Evolutionary conservation across 2,113 vertebrate genomes (phyloP), one percentile per base, ranked within the genome.

Genomic region (Theristicus caerulescens): DNA sequence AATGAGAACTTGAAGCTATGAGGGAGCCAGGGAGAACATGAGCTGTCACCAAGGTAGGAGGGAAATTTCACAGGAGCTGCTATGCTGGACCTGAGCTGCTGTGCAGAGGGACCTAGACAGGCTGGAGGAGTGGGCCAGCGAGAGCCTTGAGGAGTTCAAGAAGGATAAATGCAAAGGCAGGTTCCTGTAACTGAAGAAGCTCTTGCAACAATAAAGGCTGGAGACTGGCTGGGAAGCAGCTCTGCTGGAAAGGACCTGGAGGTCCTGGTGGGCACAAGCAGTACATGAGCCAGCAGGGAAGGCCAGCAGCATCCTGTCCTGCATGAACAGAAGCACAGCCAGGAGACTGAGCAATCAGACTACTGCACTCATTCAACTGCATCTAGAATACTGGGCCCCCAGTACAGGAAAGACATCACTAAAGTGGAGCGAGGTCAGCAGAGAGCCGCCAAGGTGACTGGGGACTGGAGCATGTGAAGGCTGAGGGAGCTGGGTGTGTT

Each of bases 311-410:
- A 13, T 4, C 8, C 7, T 38, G 61, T 52, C 29, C 27, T 86
- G 14, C 8, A 3, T 24, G 57, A 70, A 32, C 7, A 65, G 38
- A 16, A 58, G 36, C 22, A 5, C 11, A 69, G 27, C 36, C 27
- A 81, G 34, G 34, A 62, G 29, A 24, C 7, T 18, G 24, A 64
- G 74, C 62, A 51, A 6, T 61, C 52, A 8, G 55, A 19, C 49
- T 62, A 16, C 32, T 2, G 4, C 5, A 2, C 9, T 84, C 1
- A 0, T 11, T 74, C 47, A 61, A 4, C 32, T 46, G 16, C 36
- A 40, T 38, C 20, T 58, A 16, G 42, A 51, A 58, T 40, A 27
- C 27, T 24, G 62, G 62, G 44, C 10, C 18, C 8, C 14, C 7
- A 13, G 24, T 64, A 10, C 47, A 44, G 64, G 40, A 55, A 29